phyloP scores from a whole-genome alignment of 2,888 invertebrate species.

The Entomobrya multifasciata region DNA sequence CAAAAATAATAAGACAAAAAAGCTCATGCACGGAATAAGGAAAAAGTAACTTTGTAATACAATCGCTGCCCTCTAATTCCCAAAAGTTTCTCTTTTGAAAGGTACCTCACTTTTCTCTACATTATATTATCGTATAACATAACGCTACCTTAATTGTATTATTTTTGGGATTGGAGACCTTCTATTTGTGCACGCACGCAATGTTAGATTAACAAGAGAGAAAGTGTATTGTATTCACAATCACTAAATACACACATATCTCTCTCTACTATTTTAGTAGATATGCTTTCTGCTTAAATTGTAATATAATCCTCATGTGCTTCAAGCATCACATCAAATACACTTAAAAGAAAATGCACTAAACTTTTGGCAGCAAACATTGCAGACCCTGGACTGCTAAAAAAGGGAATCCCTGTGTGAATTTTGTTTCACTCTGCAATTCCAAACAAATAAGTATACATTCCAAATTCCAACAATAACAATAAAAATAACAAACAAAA shows the following conservation, averaged over 20 bases:
- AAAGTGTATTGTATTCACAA: too few relatives aligned
- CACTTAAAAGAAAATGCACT: constrained; percentile 17
- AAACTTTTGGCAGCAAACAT: background rate
- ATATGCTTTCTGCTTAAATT: background rate
- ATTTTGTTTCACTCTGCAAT: constrained; percentile 13
- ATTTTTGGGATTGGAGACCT: too few relatives aligned
- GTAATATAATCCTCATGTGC: constrained; percentile 9
- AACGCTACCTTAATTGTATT: too few relatives aligned
- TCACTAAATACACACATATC: constrained; percentile 1
- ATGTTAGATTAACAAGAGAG: too few relatives aligned
- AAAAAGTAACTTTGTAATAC: constrained; percentile 18
- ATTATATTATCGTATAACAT: too few relatives aligned
- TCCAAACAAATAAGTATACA: background rate
- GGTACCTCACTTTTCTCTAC: too few relatives aligned
- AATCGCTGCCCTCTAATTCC: constrained; percentile 5
- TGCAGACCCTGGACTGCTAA: background rate
- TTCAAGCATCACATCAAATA: background rate
- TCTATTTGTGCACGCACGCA: too few relatives aligned
- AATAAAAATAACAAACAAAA: constrained; percentile 26
- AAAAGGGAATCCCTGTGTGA: background rate
- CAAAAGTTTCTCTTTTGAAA: constrained; percentile 32
- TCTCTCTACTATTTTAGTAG: background rate
- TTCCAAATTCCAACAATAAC: constrained; percentile 1
- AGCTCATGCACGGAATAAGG: constrained; percentile 1
- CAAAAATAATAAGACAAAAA: constrained; percentile 43